A percentile compares a stretch with the other conserved stretches of the same genome.
Conservation (phyloP, 2,888 invertebrate genomes). For the Sicus ferrugineus region DNA sequence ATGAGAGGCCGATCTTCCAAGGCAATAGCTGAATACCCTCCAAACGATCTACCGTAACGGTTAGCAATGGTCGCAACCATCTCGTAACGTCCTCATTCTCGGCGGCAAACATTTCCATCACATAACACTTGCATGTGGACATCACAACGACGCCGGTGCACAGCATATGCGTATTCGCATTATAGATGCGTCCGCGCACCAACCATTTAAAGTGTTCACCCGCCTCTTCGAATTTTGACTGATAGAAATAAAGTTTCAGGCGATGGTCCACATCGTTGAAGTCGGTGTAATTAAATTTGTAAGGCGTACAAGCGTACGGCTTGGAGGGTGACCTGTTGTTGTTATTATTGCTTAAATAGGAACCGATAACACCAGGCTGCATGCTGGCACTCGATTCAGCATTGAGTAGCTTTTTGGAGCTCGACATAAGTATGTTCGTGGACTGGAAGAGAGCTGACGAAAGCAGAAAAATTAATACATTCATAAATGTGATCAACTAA, state of each 20-base stretch:
- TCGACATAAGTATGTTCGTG: constrained; percentile 63
- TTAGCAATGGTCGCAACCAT: constrained; percentile 66
- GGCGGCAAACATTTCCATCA: constrained; percentile 65
- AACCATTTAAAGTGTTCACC: constrained; percentile 68
- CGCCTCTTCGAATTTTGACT: constrained; percentile 67
- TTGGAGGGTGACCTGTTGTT: constrained; percentile 10
- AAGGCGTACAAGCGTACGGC: constrained; percentile 49
- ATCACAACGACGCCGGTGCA: constrained; percentile 66
- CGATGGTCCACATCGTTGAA: constrained; percentile 69
- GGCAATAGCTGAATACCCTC: constrained; percentile 66
- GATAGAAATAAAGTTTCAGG: constrained; percentile 68
- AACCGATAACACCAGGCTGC: constrained; percentile 37
- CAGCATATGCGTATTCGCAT: constrained; percentile 59
- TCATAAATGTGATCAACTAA: neutral
- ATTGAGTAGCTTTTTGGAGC: constrained; percentile 57
- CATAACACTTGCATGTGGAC: constrained; percentile 67
- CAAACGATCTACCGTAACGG: constrained; percentile 66
- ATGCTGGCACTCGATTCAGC: constrained; percentile 46
- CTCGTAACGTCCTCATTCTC: constrained; percentile 67
- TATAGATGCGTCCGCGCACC: constrained; percentile 65
- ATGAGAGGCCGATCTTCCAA: constrained; percentile 67
- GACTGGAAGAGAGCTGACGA: constrained; percentile 66
- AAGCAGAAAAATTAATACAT: neutral
- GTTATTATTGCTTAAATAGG: neutral
- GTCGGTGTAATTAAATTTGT: constrained; percentile 68